A percentile compares a stretch with the other conserved stretches of the same genome.
Evolutionary conservation across 2,888 invertebrate genomes (phyloP).

Genomic region (Pyrrhosoma nymphula): DNA sequence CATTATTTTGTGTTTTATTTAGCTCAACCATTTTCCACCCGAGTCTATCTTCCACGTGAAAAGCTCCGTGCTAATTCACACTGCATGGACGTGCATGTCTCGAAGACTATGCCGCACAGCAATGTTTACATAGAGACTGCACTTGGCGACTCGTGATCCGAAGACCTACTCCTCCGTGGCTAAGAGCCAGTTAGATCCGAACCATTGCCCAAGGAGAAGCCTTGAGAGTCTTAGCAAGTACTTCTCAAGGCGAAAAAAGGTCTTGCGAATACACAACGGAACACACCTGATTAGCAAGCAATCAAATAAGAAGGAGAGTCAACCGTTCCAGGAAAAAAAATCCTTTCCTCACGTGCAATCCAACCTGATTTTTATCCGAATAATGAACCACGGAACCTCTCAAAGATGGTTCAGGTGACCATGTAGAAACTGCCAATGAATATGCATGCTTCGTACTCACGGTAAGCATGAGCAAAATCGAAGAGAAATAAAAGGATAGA

Average conservation of each 20-base stretch:
- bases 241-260: not conserved
- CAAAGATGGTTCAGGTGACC: no score
- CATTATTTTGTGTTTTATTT: no score
- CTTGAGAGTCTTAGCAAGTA: constrained; percentile 1
- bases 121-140: no score
- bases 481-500: no score
- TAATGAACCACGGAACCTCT: no score
- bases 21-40: no score
- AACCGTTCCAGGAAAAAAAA: not conserved
- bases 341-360: not conserved
- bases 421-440: no score
- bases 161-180: not conserved
- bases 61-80: not conserved
- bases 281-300: not conserved
- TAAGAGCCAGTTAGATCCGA: not conserved
- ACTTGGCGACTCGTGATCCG: no score
- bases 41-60: not conserved
- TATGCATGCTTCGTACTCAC: no score
- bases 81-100: no score
- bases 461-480: no score
- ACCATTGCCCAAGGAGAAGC: not conserved
- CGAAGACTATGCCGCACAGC: no score
- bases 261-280: not conserved
- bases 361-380: not conserved
- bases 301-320: not conserved